These are phyloP conservation scores for Callospermophilus lateralis DNA, from an alignment of 2,113 vertebrate genomes.

Conservation along the genomic window DNA sequence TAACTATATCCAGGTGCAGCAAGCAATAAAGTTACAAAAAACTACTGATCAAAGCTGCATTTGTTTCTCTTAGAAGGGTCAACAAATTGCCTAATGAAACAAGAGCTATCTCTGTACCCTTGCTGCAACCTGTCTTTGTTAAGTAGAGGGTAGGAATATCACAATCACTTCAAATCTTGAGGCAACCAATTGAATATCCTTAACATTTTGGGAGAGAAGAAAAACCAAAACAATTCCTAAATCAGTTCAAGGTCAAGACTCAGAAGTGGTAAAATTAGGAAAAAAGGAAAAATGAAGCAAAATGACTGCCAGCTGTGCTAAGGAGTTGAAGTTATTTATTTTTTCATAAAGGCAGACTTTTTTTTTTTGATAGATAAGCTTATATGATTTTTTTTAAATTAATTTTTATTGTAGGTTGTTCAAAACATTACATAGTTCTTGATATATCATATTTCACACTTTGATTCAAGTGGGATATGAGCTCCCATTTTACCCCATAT, in stretches of 20 bases:
- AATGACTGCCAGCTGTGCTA: background rate
- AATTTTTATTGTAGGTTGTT: too few relatives aligned
- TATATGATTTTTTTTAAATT: too few relatives aligned
- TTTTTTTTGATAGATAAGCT: too few relatives aligned
- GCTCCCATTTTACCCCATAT: too few relatives aligned
- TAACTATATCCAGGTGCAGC: background rate
- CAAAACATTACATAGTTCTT: too few relatives aligned
- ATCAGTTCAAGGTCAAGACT: conserved; percentile 3
- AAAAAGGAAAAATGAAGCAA: conserved; percentile 37
- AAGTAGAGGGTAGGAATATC: background rate
- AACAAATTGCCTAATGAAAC: conserved; percentile 25
- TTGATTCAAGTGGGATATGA: too few relatives aligned
- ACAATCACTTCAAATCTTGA: background rate
- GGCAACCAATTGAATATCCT: background rate
- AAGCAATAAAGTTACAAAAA: conserved; percentile 6
- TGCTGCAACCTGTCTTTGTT: background rate
- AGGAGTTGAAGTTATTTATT: background rate
- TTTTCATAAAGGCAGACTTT: background rate
- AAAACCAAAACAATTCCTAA: background rate
- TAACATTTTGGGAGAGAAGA: conserved; percentile 23
- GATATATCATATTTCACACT: too few relatives aligned
- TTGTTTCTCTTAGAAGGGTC: conserved; percentile 17
- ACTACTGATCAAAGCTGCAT: background rate
- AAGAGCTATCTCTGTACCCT: background rate
- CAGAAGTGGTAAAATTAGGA: background rate